Percentiles rank a stretch among this genome's conserved stretches.
Conservation (phyloP, 2,113 vertebrate species). For the Callithrix jacchus region DNA sequence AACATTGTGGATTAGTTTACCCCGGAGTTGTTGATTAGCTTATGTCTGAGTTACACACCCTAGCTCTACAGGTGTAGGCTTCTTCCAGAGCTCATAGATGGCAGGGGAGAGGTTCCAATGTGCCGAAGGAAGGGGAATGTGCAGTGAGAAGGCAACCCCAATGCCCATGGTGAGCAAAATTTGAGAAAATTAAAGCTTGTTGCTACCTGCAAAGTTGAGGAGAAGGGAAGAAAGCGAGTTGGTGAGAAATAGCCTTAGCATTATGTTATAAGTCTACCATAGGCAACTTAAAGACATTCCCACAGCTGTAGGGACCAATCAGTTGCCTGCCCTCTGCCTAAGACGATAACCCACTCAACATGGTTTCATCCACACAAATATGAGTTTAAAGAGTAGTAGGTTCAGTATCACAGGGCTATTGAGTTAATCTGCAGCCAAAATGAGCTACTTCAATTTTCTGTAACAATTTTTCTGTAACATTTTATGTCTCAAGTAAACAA, state of each 20-base stretch:
- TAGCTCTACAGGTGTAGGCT: not conserved
- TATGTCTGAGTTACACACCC: accelerated
- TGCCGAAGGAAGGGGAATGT: too few species aligned
- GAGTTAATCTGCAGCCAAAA: not conserved
- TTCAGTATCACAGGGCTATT: not conserved
- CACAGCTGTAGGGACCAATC: not conserved
- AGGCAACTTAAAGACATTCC: not conserved
- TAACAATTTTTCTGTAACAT: not conserved
- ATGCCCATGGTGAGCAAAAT: not conserved
- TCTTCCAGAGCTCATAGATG: not conserved
- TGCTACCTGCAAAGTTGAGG: not conserved
- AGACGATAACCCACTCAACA: not conserved
- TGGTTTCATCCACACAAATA: not conserved
- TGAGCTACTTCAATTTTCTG: not conserved
- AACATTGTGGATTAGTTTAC: not conserved
- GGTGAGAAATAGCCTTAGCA: not conserved
- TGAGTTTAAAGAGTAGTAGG: not conserved
- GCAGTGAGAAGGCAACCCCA: not conserved
- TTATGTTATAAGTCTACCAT: not conserved
- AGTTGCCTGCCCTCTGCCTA: too few species aligned
- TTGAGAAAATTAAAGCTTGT: not conserved
- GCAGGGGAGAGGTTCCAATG: accelerated
- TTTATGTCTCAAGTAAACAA: not conserved
- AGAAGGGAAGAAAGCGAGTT: not conserved
- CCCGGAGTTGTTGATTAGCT: not conserved